Evolutionary conservation across 2,797 vertebrate species (phyloP), one percentile per base, ranked within the genome.

Genomic region (Cyprinodon diabolis): DNA sequence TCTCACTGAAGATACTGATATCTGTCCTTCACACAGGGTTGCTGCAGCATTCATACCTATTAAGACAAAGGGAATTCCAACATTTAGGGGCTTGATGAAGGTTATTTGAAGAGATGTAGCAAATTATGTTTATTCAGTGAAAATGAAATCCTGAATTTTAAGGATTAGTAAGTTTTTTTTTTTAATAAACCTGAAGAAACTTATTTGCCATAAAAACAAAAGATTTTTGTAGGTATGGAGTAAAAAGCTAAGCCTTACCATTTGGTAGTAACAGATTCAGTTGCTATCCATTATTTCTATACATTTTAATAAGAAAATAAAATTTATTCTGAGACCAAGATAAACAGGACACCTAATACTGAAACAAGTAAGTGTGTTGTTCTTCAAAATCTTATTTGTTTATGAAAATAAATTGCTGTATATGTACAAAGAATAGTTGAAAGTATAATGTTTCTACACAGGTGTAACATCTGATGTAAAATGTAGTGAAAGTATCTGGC

Each of bases 21-120:
- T 92, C 40, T 94, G 17, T 94, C 81, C 94, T 91, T 82, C 92
- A 93, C 74, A 92, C 56, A 51, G 90, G 63, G 71, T 80, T 58
- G 19, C 40, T 0, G 66, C 37, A 65, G 63, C 10, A 68, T 73
- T 90, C 84, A 91, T 49, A 84, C 78, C 90, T 93, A 76, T 66
- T 77, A 35, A 78, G 76, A 19, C 67, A 49, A 84, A 78, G 4
- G 51, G 69, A 25, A 72, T 21, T 60, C 1, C 66, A 15, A 75
- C 4, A 74, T 57, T 79, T 30, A 76, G 25, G 15, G 56, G 51
- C 63, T 17, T 3, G 7, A 65, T 19, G 69, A 4, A 30, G 17
- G 6, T 35, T 10, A 48, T 23, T 43, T 40, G 25, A 71, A 66
- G 14, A 17, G 21, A 12, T 7, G 0, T 9, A 67, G 43, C 4